Evolutionary conservation across 2,113 vertebrate genomes (phyloP).

Genomic region (Lamprotornis superbus): DNA sequence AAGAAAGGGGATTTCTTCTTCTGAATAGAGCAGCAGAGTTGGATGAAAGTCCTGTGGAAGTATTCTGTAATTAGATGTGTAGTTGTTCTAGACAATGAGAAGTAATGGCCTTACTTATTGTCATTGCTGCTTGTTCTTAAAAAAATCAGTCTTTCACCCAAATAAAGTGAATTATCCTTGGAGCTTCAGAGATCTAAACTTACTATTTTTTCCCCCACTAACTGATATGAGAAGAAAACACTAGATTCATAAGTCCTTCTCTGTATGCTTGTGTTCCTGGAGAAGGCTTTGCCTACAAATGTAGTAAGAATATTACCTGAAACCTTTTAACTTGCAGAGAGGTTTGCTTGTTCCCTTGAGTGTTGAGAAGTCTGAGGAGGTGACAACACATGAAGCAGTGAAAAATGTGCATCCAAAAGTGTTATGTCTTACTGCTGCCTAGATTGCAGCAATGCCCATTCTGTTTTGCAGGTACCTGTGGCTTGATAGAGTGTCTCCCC

Average conservation of each 20-base stretch:
- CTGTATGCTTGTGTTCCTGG: not conserved
- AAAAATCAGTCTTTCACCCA: not conserved
- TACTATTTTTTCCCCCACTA: not conserved
- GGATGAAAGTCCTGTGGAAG: not conserved
- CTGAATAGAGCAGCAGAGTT: not conserved
- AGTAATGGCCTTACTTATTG: not conserved
- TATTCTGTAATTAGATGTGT: not conserved
- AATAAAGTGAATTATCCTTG: not conserved
- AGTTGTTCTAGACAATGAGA: not conserved
- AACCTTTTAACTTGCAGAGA: not conserved
- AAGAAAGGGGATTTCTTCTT: not conserved
- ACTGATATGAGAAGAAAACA: not conserved
- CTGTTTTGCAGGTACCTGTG: not conserved
- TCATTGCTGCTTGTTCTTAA: not conserved
- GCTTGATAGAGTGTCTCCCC: not conserved
- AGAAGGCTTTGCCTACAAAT: not conserved
- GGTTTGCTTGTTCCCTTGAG: not conserved
- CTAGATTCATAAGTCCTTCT: not conserved
- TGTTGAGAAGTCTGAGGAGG: not conserved
- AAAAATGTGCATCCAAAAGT: not conserved
- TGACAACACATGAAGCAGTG: not conserved
- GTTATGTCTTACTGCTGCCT: not conserved
- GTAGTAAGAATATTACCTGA: not conserved
- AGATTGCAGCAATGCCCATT: rapidly evolving
- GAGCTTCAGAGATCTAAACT: not conserved